Conservation (phyloP, 2,113 vertebrate genomes). For the Helogale parvula region DNA sequence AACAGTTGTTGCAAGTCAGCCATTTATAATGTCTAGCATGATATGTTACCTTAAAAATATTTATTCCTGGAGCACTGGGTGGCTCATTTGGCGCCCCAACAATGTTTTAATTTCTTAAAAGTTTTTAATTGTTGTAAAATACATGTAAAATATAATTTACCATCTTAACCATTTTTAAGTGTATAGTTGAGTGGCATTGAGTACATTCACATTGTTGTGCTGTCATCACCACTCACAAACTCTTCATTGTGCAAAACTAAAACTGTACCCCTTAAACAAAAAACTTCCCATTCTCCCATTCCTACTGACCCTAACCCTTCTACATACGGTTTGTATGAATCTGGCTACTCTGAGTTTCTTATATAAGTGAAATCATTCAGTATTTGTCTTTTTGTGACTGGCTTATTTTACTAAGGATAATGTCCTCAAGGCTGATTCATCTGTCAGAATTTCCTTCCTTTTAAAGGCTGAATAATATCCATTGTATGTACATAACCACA, state of each 20-base stretch:
- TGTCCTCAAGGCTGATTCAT: background rate
- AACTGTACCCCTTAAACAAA: background rate
- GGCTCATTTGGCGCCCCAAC: background rate
- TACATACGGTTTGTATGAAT: background rate
- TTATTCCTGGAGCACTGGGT: background rate
- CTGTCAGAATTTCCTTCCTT: background rate
- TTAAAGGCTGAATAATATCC: background rate
- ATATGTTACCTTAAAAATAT: slow-evolving; percentile 5
- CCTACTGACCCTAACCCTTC: background rate
- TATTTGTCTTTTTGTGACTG: background rate
- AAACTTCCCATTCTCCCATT: background rate
- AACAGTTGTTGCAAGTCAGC: background rate
- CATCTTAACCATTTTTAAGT: background rate
- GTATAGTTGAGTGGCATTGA: background rate
- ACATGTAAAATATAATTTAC: background rate
- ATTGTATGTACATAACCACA: background rate
- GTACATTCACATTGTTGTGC: background rate
- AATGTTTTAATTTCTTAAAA: background rate
- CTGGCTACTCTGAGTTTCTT: background rate
- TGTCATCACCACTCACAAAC: background rate
- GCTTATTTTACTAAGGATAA: background rate
- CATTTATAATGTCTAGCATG: background rate
- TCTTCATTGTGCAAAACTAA: background rate
- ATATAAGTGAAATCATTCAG: background rate
- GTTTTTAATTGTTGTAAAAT: background rate